phyloP scores from a whole-genome alignment of 2,113 vertebrate genomes.

The Mellivora capensis region DNA sequence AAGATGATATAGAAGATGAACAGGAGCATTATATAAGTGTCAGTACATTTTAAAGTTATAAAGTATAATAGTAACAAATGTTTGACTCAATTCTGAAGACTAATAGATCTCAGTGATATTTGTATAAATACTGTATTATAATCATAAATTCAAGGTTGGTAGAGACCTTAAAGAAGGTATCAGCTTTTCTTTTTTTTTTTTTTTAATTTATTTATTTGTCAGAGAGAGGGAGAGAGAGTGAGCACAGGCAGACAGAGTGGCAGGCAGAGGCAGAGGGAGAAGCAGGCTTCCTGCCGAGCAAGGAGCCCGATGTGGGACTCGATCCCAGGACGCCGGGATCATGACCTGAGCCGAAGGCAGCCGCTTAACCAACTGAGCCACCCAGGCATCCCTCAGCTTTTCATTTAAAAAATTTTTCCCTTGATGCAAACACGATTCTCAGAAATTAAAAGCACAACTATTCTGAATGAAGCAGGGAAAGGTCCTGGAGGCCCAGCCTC shows the following conservation, averaged over 20 bases:
- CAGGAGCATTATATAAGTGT: conserved; percentile 55
- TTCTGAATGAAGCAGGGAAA: background rate
- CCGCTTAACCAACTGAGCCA: too few relatives aligned
- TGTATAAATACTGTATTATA: background rate
- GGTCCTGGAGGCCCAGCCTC: background rate
- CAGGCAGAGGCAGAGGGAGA: too few relatives aligned
- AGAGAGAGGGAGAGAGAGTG: too few relatives aligned
- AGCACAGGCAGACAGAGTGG: too few relatives aligned
- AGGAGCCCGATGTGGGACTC: too few relatives aligned
- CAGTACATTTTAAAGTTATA: conserved; percentile 40
- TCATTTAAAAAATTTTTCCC: background rate
- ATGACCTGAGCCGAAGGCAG: too few relatives aligned
- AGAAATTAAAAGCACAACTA: background rate
- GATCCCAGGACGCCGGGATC: too few relatives aligned
- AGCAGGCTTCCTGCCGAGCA: too few relatives aligned
- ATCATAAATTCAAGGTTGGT: conserved; percentile 16
- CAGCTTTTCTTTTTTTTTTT: background rate
- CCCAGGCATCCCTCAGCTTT: too few relatives aligned
- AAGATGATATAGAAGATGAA: conserved; percentile 70
- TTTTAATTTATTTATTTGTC: too few relatives aligned
- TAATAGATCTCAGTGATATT: background rate
- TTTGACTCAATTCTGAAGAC: background rate
- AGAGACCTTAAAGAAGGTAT: background rate
- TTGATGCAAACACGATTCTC: conserved; percentile 8
- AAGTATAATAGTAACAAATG: background rate